These are phyloP conservation scores for Ptyas mucosa DNA, from an alignment of 2,113 vertebrate genomes.

Conservation along the genomic window DNA sequence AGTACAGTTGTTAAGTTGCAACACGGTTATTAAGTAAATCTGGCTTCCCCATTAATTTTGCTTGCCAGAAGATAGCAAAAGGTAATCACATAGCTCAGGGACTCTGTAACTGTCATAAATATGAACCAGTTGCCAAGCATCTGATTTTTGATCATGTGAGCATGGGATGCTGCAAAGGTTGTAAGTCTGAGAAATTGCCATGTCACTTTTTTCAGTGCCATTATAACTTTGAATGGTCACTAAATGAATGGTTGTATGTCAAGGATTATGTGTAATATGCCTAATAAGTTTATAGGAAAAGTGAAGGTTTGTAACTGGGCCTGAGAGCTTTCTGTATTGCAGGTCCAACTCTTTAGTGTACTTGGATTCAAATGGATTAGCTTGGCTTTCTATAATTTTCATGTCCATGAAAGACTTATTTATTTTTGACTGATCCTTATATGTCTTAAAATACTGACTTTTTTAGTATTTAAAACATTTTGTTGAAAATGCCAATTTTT, in stretches of 20 bases:
- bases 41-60: no score
- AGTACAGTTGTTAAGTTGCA: not conserved
- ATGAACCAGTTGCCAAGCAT: no score
- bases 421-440: not conserved
- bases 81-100: no score
- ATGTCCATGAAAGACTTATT: conserved; percentile 6
- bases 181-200: no score
- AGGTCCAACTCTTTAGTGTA: not conserved
- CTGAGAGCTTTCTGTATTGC: not conserved
- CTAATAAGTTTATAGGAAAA: not conserved
- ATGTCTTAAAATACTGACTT: conserved; percentile 25
- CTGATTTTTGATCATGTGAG: no score
- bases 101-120: no score
- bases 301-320: not conserved
- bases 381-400: conserved; percentile 3
- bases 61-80: no score
- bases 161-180: no score
- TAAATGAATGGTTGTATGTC: no score
- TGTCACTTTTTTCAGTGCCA: no score
- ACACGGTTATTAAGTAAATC: not conserved
- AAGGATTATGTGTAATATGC: no score
- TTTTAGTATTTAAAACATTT: not conserved
- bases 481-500: accelerated
- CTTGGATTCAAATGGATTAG: not conserved
- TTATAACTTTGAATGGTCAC: no score